Evolutionary conservation across 1,140 invertebrate species (phyloP).

Genomic region (Tetramorium parvispinum): DNA sequence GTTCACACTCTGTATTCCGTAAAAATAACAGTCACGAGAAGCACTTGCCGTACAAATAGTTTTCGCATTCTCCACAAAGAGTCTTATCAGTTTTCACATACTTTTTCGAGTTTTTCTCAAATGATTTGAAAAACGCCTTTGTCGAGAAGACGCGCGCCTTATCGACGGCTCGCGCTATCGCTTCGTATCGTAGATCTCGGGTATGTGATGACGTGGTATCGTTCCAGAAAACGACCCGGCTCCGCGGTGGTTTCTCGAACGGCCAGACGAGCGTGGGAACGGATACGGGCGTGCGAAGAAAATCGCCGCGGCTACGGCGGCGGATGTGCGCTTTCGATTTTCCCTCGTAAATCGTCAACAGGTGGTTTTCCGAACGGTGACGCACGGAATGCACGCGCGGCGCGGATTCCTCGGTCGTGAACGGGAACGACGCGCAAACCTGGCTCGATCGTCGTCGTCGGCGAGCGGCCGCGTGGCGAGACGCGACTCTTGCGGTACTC

Average conservation of each 20-base stretch:
- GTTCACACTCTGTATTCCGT: background rate
- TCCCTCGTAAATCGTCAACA: slow-evolving; percentile 82
- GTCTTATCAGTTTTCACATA: background rate
- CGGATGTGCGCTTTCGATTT: slow-evolving; percentile 73
- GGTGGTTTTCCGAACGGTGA: slow-evolving; percentile 77
- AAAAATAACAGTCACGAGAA: background rate
- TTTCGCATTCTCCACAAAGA: background rate
- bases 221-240: background rate
- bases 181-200: background rate
- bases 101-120: background rate
- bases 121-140: background rate
- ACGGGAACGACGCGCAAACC: no score
- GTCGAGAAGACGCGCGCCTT: background rate
- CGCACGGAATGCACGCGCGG: slow-evolving; percentile 47
- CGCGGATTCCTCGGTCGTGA: background rate
- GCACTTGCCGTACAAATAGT: background rate
- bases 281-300: background rate
- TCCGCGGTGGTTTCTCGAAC: background rate
- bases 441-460: background rate
- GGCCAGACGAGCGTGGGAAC: slow-evolving; percentile 4
- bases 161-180: background rate
- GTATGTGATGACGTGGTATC: slow-evolving; percentile 6
- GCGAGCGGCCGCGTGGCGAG: slow-evolving; percentile 43
- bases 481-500: slow-evolving; percentile 1
- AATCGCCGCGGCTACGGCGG: background rate